These are phyloP conservation scores for Diaprepes abbreviatus DNA, from an alignment of 2,888 invertebrate species.

Conservation along the genomic window DNA sequence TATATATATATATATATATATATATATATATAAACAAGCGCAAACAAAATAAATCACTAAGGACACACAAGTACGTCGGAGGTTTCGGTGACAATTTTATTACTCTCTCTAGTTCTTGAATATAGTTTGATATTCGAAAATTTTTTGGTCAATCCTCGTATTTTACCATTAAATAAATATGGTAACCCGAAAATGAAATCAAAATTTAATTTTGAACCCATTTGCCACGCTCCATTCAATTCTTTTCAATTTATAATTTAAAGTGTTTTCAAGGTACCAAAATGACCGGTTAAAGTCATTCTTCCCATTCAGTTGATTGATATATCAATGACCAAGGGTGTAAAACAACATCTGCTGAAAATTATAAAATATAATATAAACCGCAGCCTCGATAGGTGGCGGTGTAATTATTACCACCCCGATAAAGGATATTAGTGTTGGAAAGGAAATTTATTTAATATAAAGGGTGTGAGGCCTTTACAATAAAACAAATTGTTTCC, in stretches of 20 bases:
- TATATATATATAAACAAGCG: background rate
- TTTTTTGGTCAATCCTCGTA: too few species aligned
- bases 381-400: constrained; percentile 49
- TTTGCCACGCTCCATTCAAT: constrained; percentile 10
- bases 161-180: too few species aligned
- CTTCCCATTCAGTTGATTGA: constrained; percentile 51
- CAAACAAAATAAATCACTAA: too few species aligned
- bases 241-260: constrained; percentile 20
- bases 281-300: constrained; percentile 35
- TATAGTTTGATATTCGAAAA: too few species aligned
- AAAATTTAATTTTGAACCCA: constrained; percentile 9
- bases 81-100: too few species aligned
- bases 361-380: constrained; percentile 52
- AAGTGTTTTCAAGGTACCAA: constrained; percentile 13
- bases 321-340: constrained; percentile 55
- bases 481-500: constrained; percentile 56
- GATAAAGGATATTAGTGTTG: constrained; percentile 46
- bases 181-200: constrained; percentile 1
- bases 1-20: background rate
- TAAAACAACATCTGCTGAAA: constrained; percentile 49
- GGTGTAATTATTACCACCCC: constrained; percentile 49
- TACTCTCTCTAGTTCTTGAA: too few species aligned
- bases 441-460: constrained; percentile 54
- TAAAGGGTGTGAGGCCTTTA: constrained; percentile 47
- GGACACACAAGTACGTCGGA: too few species aligned